Evolutionary conservation across 2,888 invertebrate genomes (phyloP).

Genomic region (Caenorhabditis virilis): DNA sequence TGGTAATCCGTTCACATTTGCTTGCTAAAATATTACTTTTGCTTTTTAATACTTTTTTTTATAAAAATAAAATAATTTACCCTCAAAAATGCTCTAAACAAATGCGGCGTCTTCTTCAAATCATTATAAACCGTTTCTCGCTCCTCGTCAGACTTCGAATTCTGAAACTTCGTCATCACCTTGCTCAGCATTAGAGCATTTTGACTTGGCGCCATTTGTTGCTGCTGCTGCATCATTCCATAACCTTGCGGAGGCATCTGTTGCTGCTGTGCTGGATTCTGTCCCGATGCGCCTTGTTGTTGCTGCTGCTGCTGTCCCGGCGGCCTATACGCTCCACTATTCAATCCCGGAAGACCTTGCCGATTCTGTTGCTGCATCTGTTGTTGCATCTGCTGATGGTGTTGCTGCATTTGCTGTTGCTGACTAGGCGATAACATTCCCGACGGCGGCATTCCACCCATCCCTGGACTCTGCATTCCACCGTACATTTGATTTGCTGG

Average conservation of each 20-base stretch:
- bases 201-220: conserved; percentile 1
- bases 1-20: neutral
- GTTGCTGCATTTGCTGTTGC: conserved; percentile 14
- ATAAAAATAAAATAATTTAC: conserved; percentile 12
- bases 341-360: no score
- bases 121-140: conserved; percentile 79
- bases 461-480: no score
- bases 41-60: neutral
- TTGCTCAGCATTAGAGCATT: conserved; percentile 19
- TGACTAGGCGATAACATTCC: conserved; percentile 18
- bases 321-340: conserved; percentile 3
- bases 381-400: conserved; percentile 31
- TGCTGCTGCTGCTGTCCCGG: conserved; percentile 11
- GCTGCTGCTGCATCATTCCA: conserved; percentile 6
- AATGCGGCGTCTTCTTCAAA: conserved; percentile 87
- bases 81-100: conserved; percentile 90
- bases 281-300: no score
- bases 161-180: conserved; percentile 77
- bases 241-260: conserved; percentile 65
- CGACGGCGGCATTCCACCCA: no score
- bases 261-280: conserved; percentile 59
- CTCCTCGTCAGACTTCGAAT: conserved; percentile 87
- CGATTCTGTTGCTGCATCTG: conserved; percentile 3
- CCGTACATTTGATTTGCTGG: no score
- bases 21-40: neutral